These are phyloP conservation scores for Crotalus tigris DNA, from an alignment of 2,113 vertebrate species.

Conservation along the genomic window DNA sequence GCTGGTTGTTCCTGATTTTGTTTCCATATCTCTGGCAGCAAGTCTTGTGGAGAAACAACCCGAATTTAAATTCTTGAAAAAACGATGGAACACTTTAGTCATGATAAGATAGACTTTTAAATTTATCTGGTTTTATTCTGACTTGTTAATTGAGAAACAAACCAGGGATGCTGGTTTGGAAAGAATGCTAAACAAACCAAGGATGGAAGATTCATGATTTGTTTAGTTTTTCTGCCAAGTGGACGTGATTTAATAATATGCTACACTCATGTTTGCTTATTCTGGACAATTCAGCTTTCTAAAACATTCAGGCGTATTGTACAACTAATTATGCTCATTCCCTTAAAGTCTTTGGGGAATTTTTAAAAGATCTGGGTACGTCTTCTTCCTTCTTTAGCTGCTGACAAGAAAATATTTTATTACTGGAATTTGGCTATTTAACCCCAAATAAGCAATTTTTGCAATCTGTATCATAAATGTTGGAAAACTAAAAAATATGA, in stretches of 20 bases:
- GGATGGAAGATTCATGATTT: not conserved
- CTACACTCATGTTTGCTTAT: not conserved
- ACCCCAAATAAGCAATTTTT: not conserved
- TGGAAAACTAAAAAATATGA: not conserved
- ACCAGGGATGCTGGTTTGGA: not conserved
- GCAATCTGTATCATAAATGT: not conserved
- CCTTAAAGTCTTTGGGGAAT: not conserved
- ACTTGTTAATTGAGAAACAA: not conserved
- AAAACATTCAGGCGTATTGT: not conserved
- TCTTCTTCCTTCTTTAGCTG: not conserved
- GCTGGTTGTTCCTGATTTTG: conserved; percentile 49
- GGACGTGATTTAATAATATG: not conserved
- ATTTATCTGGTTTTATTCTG: not conserved
- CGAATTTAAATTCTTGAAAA: conserved; percentile 37
- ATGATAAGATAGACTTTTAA: not conserved
- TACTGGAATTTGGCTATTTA: not conserved
- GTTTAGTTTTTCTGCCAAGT: not conserved
- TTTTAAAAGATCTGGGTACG: not conserved
- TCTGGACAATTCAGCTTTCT: not conserved
- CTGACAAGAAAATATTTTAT: not conserved
- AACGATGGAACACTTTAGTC: conserved; percentile 9
- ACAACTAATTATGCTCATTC: not conserved
- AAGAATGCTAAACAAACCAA: not conserved
- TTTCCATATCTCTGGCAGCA: conserved; percentile 58
- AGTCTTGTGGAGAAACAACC: not conserved